These are phyloP conservation scores for Stenolophus ochropezus DNA, from an alignment of 2,888 invertebrate genomes.

Conservation along the genomic window DNA sequence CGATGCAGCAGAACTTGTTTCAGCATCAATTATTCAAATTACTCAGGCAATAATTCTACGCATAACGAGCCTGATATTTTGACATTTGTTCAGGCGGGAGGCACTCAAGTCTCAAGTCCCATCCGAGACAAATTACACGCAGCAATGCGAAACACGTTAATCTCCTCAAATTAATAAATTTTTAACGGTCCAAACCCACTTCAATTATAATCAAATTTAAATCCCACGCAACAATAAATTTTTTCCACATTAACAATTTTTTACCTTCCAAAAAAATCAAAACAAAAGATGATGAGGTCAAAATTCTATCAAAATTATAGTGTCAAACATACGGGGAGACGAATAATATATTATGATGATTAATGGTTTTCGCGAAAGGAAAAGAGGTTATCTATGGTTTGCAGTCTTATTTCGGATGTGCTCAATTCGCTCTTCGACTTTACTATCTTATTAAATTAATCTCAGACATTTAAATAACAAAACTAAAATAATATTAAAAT, in stretches of 20 bases:
- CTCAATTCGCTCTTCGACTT: not conserved
- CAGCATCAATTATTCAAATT: constrained; percentile 43
- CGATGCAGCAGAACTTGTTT: constrained; percentile 40
- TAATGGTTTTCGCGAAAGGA: constrained; percentile 22
- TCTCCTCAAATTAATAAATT: constrained; percentile 30
- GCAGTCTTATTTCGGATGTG: not conserved
- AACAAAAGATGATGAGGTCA: constrained; percentile 38
- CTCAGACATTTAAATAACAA: too few relatives aligned
- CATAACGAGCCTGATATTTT: constrained; percentile 41
- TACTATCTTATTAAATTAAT: not conserved
- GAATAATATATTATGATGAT: constrained; percentile 43
- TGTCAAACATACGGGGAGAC: constrained; percentile 40
- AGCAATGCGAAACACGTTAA: constrained; percentile 17
- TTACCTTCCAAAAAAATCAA: constrained; percentile 17
- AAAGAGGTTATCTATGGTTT: not conserved
- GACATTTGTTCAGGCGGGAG: constrained; percentile 31
- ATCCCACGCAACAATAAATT: constrained; percentile 40
- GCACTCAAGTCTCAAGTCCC: not conserved
- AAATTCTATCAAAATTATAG: constrained; percentile 47
- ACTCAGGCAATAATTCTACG: constrained; percentile 37
- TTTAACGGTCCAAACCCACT: constrained; percentile 42
- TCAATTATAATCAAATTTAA: constrained; percentile 47
- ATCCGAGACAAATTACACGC: constrained; percentile 7
- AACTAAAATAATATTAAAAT: too few relatives aligned
- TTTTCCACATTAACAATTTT: constrained; percentile 37